Evolutionary conservation across 2,888 invertebrate genomes (phyloP), one percentile per base, ranked within the genome.

Genomic region (Drosophila monieri): DNA sequence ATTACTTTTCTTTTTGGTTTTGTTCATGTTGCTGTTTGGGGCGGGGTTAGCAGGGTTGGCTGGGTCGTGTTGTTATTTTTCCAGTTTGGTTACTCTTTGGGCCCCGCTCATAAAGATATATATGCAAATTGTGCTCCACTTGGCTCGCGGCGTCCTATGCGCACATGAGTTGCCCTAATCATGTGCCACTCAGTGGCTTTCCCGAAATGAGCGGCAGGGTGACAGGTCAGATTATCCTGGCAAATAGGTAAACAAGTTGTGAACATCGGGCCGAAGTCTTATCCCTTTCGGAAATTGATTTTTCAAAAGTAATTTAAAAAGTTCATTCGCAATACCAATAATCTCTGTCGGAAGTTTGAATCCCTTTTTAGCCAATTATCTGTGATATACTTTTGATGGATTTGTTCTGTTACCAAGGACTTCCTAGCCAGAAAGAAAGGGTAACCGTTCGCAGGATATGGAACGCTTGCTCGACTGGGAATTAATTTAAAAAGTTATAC

Each of bases 91-190:
- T 60, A 61, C 61, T 47, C 59, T 30, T 67, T 64, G 66, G 62
- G 66, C 52, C 60, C 53, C 37, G 41, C 80, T 67, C 66, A 51
- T 73, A 75, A 68, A 78, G 81, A 81, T 83, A 87, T 66, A 60
- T 76, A 88, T 83, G 80, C 76, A 88, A 83, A 85, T 85, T 74
- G 59, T 46, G 85, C 46, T 56, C 80, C 71, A 76, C 62, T 84
- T 83, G 71, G 55, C 41, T 47, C 48, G 44, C 61, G 72, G 62
- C 61, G 8, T 35, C 46, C 53, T 51, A 43, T 32, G 52, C 56
- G 49, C 37, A 47, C 60, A 51, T 59, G 64, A 70, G 64, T 52
- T 32, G 60, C 62, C 69, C 73, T 86, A 66, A 86, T 83, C 75
- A 75, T 61, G 49, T 71, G 71, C 68, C 68, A 69, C 71, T 69